Evolutionary conservation across 2,888 invertebrate species (phyloP), one percentile per base, ranked within the genome.

Genomic region (Gastracanthus pulcherrimus): DNA sequence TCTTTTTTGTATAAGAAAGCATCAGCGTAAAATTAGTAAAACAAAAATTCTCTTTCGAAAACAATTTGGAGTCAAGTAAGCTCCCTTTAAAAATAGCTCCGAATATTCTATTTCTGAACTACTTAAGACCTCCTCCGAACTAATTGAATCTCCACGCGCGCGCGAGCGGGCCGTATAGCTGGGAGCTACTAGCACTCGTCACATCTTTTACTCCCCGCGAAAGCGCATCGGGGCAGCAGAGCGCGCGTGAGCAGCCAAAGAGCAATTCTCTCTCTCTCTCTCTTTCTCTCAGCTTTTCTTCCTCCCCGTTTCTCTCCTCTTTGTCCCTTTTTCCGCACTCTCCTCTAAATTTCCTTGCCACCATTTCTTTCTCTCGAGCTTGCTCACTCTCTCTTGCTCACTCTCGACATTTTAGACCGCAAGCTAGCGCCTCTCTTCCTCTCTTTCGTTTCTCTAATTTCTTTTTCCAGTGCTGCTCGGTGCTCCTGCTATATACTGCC

Each of bases 21-120:
- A n/a, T n/a, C 41, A 41, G 41, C n/a, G 45, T 45, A 45, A 16
- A 4, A 16, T 45, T n/a, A n/a, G 45, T 16, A 45, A 45, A 45
- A 45, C n/a, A 2, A 5, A 45, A 2, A 4, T n/a, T 13, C 0
- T 5, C 4, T 0, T 45, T 13, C 45, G 45, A 45, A 45, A 45
- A 45, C n/a, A 45, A n/a, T 13, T 23, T 11, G 26, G 26, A 55
- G 23, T 5, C 5, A 38, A 26, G n/a, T 2, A 26, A 26, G 13
- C 5, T 11, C 23, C 0, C 55, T 26, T 16, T n/a, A 23, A 38
- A 55, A 16, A 58, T 71, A 60, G n/a, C 13, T 72, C 7, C n/a
- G 45, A 60, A 45, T 38, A 41, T 60, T 72, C 60, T 72, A 72
- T 72, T 72, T 45, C 34, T 6, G 60, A 31, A 60, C 60, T 60